Conservation (phyloP, 2,888 invertebrate genomes). For the Alloplasta piceator region DNA sequence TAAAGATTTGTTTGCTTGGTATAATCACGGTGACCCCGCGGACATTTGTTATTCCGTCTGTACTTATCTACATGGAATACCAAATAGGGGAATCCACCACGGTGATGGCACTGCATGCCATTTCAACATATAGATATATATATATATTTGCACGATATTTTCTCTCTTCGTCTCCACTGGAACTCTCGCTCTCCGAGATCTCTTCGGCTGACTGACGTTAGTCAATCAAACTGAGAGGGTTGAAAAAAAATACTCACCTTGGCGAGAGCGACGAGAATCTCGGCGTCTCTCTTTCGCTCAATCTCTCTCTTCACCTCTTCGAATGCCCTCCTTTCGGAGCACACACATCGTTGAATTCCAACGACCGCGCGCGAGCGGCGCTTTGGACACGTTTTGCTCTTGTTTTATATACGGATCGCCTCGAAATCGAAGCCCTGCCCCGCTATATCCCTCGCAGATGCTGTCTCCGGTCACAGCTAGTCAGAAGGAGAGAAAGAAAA, state of each 20-base stretch:
- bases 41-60: conserved; percentile 73
- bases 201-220: conserved; percentile 80
- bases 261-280: conserved; percentile 69
- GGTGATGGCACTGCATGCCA: conserved; percentile 65
- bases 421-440: conserved; percentile 60
- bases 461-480: conserved; percentile 31
- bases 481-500: conserved; percentile 4
- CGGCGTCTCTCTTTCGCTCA: conserved; percentile 16
- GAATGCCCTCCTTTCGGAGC: conserved; percentile 26
- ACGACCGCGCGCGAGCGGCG: conserved; percentile 69
- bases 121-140: conserved; percentile 16
- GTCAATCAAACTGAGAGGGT: conserved; percentile 80
- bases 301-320: conserved; percentile 31
- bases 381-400: conserved; percentile 66
- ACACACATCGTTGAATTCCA: conserved; percentile 76
- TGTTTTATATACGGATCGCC: conserved; percentile 55
- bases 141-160: conserved; percentile 28
- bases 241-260: conserved; percentile 80
- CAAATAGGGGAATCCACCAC: conserved; percentile 79
- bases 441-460: conserved; percentile 23
- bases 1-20: conserved; percentile 68
- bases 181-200: conserved; percentile 49
- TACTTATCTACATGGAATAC: conserved; percentile 82
- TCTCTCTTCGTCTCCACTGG: conserved; percentile 67
- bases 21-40: conserved; percentile 67